Evolutionary conservation across 1,140 invertebrate species (phyloP), one percentile per base, ranked within the genome.

Genomic region (Yoshiicerus persimilis): DNA sequence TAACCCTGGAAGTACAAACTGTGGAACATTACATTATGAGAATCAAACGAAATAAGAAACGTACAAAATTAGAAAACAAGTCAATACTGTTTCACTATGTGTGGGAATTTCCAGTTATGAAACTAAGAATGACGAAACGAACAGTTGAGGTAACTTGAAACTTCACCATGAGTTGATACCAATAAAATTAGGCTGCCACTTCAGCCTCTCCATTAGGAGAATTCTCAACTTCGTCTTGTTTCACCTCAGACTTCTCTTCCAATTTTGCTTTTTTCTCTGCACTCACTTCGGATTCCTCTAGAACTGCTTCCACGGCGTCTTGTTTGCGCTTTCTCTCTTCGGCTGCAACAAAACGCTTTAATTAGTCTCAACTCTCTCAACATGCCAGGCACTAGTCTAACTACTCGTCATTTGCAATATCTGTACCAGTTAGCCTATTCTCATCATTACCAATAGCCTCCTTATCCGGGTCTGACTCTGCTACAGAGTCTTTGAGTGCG

Each of bases 231-330:
- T 39, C 84, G 13, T 86, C 89, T 36, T 80, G 75, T 38, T 80
- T 80, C 32, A 32, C 32, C 86, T 89, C 89, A 80, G 87, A 86
- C 85, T 89, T 88, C 62, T 89, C 89, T 84, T 88, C 89, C 38
- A 89, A 56, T 85, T 89, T 89, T 16, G 89, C 89, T 84, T 89
- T 89, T 77, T 89, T 89, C 77, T 89, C 89, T 56, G 87, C 87
- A 38, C 75, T 88, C 20, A 88, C 89, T 20, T 88, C 89, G 30
- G 88, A 30, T 23, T 80, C 75, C 16, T 80, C 75, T 80, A 36
- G 32, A 36, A 41, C 41, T 39, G 32, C 62, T 56, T 83, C 85
- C 0, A 41, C n/a, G 62, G 39, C 87, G 34, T 87, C 87, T 80
- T 83, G 39, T 47, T 89, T 89, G 23, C 88, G 84, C 84, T 89